These are phyloP conservation scores for Fragum sueziense DNA, from an alignment of 2,888 invertebrate species.

Conservation along the genomic window DNA sequence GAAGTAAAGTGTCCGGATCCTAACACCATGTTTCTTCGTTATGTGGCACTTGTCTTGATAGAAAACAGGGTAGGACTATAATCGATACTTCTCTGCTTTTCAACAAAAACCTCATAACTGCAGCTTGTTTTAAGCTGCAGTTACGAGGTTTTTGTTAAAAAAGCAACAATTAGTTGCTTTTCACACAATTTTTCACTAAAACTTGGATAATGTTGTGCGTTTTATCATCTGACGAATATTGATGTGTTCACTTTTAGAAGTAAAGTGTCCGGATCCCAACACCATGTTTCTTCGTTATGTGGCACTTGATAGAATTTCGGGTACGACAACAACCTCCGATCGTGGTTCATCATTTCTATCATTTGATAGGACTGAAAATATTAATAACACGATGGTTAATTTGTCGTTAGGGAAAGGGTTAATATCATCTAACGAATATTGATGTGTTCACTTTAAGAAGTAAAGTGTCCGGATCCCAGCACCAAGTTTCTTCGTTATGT, in stretches of 20 bases:
- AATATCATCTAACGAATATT: slow-evolving; percentile 53
- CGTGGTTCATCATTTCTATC: slow-evolving; percentile 38
- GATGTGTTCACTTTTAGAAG: slow-evolving; percentile 65
- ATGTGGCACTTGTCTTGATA: slow-evolving; percentile 42
- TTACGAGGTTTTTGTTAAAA: too few species aligned
- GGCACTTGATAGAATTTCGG: slow-evolving; percentile 46
- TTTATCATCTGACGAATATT: slow-evolving; percentile 51
- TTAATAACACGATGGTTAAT: too few species aligned
- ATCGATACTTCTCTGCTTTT: too few species aligned
- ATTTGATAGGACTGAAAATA: too few species aligned
- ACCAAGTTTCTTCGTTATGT: slow-evolving; percentile 59
- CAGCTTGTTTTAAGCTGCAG: too few species aligned
- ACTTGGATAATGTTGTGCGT: too few species aligned
- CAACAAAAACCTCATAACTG: too few species aligned
- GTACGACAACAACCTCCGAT: slow-evolving; percentile 35
- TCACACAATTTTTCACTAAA: slow-evolving; percentile 30
- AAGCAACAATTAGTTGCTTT: too few species aligned
- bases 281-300: slow-evolving; percentile 58
- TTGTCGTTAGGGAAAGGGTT: too few species aligned
- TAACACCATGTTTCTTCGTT: slow-evolving; percentile 61
- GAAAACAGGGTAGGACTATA: slow-evolving; percentile 52
- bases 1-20: slow-evolving; percentile 60
- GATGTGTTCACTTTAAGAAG: slow-evolving; percentile 65
- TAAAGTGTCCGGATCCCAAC: slow-evolving; percentile 62
- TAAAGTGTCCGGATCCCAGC: slow-evolving; percentile 62